Evolutionary conservation across 1,140 invertebrate species (phyloP), one percentile per base, ranked within the genome.

Genomic region (Nasonia giraulti): DNA sequence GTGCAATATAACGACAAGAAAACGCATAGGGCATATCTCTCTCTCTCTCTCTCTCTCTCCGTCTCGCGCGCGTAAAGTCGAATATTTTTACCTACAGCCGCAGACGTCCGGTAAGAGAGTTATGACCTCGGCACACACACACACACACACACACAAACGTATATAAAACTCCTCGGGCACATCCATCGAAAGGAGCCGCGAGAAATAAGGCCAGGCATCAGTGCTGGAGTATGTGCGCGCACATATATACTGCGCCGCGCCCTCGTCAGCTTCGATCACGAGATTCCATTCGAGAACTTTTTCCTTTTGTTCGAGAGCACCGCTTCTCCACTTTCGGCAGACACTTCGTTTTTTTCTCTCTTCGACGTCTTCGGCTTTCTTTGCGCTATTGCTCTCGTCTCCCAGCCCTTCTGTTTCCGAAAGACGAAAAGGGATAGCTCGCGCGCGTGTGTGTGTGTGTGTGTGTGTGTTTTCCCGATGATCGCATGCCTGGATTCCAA

Each of bases 401-500:
- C 20, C n/a, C 55, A 17, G 0, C 12, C 40, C 68, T 47, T 81
- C 73, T 81, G n/a, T 33, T 8, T 17, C 1, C 66, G 44, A 50
- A 12, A 50, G 44, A 79, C 23, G 40, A 44, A 27, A 68, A 68
- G n/a, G n/a, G 66, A 44, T 33, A 44, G 62, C 78, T 37, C 8
- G 0, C 12, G n/a, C n/a, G n/a, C n/a, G n/a, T n/a, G n/a, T 20
- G 17, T n/a, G 44, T n/a, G 20, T 37, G 31, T 76, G 31, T 37
- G 47, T 74, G 62, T 62, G 50, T 40, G 74, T 76, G 8, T 27
- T 68, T 74, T 50, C 17, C 27, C 27, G 73, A 71, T 68, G 47
- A 81, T 82, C 80, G 71, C 47, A 75, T 75, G 44, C 47, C 27
- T 82, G 71, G 27, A 74, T 75, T 75, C 69, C 71, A 75, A 82